Conservation (phyloP, 2,888 invertebrate species). For the Calameuta idolon region DNA sequence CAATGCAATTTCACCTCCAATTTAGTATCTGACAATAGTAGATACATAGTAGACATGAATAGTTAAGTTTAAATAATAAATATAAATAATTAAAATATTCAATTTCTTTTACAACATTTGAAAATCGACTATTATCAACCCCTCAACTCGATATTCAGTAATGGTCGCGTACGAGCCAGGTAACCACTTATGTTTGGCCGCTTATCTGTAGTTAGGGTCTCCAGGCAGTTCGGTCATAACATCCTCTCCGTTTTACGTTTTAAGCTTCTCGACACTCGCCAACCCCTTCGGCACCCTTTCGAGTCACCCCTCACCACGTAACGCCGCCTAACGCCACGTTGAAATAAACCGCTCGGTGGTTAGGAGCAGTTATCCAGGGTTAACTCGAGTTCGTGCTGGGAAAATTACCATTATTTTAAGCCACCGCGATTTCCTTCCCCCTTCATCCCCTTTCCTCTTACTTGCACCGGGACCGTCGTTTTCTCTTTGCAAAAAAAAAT, state of each 20-base stretch:
- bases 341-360: slow-evolving; percentile 25
- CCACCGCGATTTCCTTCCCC: neutral
- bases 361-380: slow-evolving; percentile 26
- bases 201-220: slow-evolving; percentile 36
- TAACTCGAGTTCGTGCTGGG: slow-evolving; percentile 18
- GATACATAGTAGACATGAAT: too few species aligned
- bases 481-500: too few species aligned
- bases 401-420: slow-evolving; percentile 21
- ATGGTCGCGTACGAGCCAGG: neutral
- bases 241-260: slow-evolving; percentile 10
- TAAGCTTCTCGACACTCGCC: slow-evolving; percentile 2
- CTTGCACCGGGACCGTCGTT: too few species aligned
- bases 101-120: too few species aligned
- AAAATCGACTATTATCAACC: too few species aligned
- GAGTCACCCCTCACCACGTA: neutral
- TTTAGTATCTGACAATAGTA: too few species aligned
- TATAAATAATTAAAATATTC: too few species aligned
- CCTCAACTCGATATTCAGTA: too few species aligned
- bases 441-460: too few species aligned
- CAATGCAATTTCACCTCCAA: too few species aligned
- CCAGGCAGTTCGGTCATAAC: slow-evolving; percentile 20
- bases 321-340: neutral
- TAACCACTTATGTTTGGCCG: slow-evolving; percentile 33
- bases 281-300: neutral
- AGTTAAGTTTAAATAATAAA: too few species aligned